A percentile compares a stretch with the other conserved stretches of the same genome.
Evolutionary conservation across 2,888 invertebrate genomes (phyloP).

Genomic region (Taphrorychus bicolor): DNA sequence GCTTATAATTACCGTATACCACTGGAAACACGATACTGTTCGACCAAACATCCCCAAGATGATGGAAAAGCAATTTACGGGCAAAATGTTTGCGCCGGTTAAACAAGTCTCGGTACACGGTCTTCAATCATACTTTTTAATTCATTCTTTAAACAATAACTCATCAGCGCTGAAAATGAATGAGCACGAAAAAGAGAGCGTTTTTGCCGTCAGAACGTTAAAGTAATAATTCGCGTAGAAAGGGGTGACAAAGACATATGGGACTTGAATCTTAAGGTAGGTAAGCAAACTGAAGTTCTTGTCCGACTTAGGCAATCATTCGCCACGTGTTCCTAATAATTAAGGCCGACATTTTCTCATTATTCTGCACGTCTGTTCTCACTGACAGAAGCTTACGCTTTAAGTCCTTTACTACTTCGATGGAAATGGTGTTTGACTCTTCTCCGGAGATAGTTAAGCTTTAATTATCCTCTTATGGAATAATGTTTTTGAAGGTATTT

Average conservation of each 20-base stretch:
- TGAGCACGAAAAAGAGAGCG: constrained; percentile 16
- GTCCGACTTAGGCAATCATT: constrained; percentile 45
- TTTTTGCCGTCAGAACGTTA: constrained; percentile 25
- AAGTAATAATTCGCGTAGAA: constrained; percentile 36
- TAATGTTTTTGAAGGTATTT: not conserved
- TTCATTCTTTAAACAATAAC: constrained; percentile 22
- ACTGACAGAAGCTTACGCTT: constrained; percentile 44
- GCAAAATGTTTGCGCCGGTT: not conserved
- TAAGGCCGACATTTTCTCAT: constrained; percentile 55
- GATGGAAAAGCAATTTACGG: constrained; percentile 1
- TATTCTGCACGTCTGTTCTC: constrained; percentile 53
- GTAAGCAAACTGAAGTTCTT: constrained; percentile 44
- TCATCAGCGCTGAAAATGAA: constrained; percentile 20
- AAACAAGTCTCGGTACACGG: not conserved
- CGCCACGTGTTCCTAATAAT: constrained; percentile 54
- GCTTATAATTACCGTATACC: not conserved
- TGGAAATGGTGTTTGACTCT: constrained; percentile 28
- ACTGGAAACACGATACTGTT: not conserved
- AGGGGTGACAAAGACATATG: constrained; percentile 69
- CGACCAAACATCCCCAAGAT: not conserved
- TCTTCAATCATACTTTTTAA: constrained; percentile 19
- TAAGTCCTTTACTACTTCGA: constrained; percentile 28
- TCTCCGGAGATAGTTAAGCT: constrained; percentile 5
- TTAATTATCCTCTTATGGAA: constrained; percentile 7
- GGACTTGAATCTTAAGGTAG: constrained; percentile 71